Evolutionary conservation across 2,888 invertebrate genomes (phyloP).

Genomic region (Ophion obscuratus): DNA sequence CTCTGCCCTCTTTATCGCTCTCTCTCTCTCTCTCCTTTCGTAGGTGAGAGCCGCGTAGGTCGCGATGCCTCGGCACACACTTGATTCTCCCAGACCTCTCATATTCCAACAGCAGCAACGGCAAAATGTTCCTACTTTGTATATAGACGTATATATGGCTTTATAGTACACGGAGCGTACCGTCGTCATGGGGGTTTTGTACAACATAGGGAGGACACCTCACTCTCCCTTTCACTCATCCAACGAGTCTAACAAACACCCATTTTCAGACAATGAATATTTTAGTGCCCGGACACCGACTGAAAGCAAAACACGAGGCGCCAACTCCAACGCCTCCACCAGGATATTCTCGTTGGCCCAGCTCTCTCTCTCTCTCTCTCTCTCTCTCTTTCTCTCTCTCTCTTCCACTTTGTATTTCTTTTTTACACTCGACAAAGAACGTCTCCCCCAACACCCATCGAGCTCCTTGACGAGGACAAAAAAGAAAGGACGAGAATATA

Average conservation of each 20-base stretch:
- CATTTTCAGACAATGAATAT: conserved; percentile 80
- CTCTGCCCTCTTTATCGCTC: background rate
- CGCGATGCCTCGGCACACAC: conserved; percentile 33
- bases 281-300: conserved; percentile 74
- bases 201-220: conserved; percentile 45
- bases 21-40: conserved; percentile 25
- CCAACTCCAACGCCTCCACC: conserved; percentile 47
- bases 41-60: conserved; percentile 12
- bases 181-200: conserved; percentile 51
- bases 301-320: conserved; percentile 74
- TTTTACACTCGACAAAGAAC: conserved; percentile 20
- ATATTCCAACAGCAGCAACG: conserved; percentile 22
- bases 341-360: background rate
- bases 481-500: conserved; percentile 9
- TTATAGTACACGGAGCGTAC: background rate
- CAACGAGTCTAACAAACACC: conserved; percentile 77
- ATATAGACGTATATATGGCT: background rate
- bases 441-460: background rate
- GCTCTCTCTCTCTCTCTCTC: conserved; percentile 66
- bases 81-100: conserved; percentile 42
- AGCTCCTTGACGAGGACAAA: background rate
- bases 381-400: conserved; percentile 33
- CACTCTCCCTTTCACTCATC: conserved; percentile 45
- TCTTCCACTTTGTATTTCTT: conserved; percentile 13
- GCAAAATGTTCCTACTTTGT: conserved; percentile 27